Conservation (phyloP, 2,888 invertebrate species). For the Nemurella pictetii region DNA sequence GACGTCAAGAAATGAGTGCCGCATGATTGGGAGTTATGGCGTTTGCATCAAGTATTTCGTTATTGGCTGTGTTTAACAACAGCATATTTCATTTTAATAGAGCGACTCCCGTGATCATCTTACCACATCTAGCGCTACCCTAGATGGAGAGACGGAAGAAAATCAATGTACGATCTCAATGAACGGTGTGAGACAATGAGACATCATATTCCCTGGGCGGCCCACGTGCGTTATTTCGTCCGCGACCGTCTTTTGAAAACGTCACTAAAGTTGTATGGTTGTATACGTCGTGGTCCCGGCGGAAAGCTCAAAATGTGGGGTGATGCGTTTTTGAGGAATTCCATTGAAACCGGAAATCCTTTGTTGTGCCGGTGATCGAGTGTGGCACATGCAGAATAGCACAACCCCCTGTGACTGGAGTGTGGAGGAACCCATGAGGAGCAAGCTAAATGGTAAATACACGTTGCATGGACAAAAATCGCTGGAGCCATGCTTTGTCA, state of each 20-base stretch:
- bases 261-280: background rate
- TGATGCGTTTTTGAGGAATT: background rate
- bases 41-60: background rate
- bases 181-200: background rate
- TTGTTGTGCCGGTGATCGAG: constrained; percentile 4
- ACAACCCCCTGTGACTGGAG: background rate
- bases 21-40: background rate
- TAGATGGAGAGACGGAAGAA: background rate
- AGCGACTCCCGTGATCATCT: background rate
- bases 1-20: background rate
- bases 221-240: background rate
- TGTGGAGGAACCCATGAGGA: background rate
- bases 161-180: background rate
- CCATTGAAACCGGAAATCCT: constrained; percentile 19
- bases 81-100: background rate
- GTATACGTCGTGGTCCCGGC: background rate
- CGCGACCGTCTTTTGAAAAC: background rate
- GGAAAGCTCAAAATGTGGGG: too few species aligned
- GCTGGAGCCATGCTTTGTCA: background rate
- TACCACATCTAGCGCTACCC: background rate
- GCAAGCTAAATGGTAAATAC: background rate
- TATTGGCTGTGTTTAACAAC: background rate
- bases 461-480: background rate
- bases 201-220: background rate
- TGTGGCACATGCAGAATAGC: background rate